These are phyloP conservation scores for Microcebus jonahi DNA, from an alignment of 2,113 vertebrate species.

Conservation along the genomic window DNA sequence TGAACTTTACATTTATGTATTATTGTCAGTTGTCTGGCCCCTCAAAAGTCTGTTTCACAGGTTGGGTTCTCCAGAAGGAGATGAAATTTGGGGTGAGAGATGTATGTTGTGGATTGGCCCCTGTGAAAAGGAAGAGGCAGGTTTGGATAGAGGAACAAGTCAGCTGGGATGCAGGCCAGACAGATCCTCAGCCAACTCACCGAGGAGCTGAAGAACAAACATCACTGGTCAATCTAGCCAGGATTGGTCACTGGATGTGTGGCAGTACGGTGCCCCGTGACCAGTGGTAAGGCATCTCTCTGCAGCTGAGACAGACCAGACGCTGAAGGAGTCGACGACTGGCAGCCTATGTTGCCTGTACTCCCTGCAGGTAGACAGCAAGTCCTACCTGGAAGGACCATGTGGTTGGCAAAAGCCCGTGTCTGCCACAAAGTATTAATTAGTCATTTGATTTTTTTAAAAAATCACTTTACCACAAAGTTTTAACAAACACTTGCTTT, in stretches of 20 bases:
- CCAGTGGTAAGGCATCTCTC: neutral
- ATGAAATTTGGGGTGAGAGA: neutral
- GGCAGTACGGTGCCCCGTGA: accelerated
- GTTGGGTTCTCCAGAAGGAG: neutral
- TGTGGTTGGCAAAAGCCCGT: accelerated
- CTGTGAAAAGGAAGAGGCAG: neutral
- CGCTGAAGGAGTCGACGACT: neutral
- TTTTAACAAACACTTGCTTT: neutral
- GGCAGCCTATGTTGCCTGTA: neutral
- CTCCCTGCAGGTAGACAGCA: neutral
- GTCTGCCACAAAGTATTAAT: neutral
- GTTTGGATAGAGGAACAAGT: neutral
- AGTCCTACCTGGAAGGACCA: neutral
- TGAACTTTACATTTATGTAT: neutral
- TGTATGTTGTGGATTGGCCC: neutral
- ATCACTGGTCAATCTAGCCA: neutral
- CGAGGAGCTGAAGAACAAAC: neutral
- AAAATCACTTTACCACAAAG: neutral
- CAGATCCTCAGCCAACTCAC: neutral
- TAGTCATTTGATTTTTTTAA: neutral
- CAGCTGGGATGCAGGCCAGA: accelerated
- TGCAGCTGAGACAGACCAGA: neutral
- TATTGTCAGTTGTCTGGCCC: too few species aligned
- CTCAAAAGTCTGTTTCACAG: neutral
- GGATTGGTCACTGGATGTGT: accelerated